These are phyloP conservation scores for Callochromis pleurospilus DNA, from an alignment of 2,113 vertebrate species.

Conservation along the genomic window DNA sequence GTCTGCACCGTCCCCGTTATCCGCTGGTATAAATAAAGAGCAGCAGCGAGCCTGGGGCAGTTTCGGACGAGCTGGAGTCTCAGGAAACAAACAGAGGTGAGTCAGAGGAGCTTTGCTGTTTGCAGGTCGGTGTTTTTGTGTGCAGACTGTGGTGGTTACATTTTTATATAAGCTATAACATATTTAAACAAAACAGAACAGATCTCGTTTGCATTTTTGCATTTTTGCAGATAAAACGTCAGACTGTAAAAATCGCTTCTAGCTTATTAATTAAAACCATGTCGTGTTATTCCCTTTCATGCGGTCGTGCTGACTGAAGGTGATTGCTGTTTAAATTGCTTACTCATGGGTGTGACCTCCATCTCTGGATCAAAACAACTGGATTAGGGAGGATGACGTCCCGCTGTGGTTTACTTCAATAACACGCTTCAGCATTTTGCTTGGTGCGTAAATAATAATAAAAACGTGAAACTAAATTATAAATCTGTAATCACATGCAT, in stretches of 20 bases:
- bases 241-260: background rate
- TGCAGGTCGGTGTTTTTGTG: background rate
- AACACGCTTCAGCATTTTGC: background rate
- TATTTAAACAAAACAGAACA: background rate
- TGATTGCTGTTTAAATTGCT: constrained; percentile 15
- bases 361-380: constrained; percentile 40
- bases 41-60: background rate
- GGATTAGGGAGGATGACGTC: constrained; percentile 19
- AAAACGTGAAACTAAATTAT: background rate
- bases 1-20: constrained; percentile 15
- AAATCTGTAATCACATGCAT: background rate
- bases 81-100: constrained; percentile 32
- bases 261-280: background rate
- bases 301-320: background rate
- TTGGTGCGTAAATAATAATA: background rate
- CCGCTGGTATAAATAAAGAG: constrained; percentile 29
- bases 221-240: background rate
- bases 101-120: background rate
- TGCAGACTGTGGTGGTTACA: background rate
- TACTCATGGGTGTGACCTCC: constrained; percentile 41
- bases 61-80: constrained; percentile 27
- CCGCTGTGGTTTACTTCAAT: background rate
- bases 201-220: background rate
- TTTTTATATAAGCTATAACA: background rate
- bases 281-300: background rate